Evolutionary conservation across 2,113 vertebrate species (phyloP).

Genomic region (Epinephelus moara): DNA sequence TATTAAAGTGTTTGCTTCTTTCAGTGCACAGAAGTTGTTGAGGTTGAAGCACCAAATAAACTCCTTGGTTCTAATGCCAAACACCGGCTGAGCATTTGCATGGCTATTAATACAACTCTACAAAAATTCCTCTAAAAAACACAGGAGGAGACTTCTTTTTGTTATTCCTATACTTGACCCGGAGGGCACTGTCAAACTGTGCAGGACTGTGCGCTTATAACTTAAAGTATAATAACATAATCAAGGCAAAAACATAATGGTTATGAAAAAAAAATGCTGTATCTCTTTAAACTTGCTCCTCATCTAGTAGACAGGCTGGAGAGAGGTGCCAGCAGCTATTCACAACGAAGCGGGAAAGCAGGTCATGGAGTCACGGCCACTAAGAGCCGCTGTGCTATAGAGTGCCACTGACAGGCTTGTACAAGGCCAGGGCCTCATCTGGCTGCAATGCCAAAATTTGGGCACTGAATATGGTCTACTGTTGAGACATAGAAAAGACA

Average conservation of each 20-base stretch:
- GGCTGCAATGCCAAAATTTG: slow-evolving; percentile 61
- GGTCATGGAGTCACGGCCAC: slow-evolving; percentile 84
- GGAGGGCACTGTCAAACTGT: slow-evolving; percentile 76
- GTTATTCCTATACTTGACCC: slow-evolving; percentile 76
- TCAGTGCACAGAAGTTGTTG: slow-evolving; percentile 29
- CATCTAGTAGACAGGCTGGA: slow-evolving; percentile 79
- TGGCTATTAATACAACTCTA: slow-evolving; percentile 35
- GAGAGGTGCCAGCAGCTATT: slow-evolving; percentile 83
- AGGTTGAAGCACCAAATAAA: slow-evolving; percentile 26
- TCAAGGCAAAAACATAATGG: slow-evolving; percentile 76
- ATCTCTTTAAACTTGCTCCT: slow-evolving; percentile 75
- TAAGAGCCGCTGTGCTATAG: slow-evolving; percentile 81
- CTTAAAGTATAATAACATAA: slow-evolving; percentile 80
- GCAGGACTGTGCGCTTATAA: slow-evolving; percentile 62
- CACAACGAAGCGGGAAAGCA: slow-evolving; percentile 78
- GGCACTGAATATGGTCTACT: slow-evolving; percentile 42
- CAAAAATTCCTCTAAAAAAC: slow-evolving; percentile 59
- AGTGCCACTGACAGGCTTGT: slow-evolving; percentile 80
- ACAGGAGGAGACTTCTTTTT: slow-evolving; percentile 67
- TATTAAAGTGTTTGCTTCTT: neutral
- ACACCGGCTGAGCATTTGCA: slow-evolving; percentile 46
- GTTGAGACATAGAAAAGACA: slow-evolving; percentile 50
- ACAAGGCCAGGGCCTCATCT: slow-evolving; percentile 75
- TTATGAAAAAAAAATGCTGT: slow-evolving; percentile 32
- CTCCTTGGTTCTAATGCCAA: slow-evolving; percentile 5